Evolutionary conservation across 2,113 vertebrate species (phyloP), one percentile per base, ranked within the genome.

Genomic region (Campylorhamphus procurvoides): DNA sequence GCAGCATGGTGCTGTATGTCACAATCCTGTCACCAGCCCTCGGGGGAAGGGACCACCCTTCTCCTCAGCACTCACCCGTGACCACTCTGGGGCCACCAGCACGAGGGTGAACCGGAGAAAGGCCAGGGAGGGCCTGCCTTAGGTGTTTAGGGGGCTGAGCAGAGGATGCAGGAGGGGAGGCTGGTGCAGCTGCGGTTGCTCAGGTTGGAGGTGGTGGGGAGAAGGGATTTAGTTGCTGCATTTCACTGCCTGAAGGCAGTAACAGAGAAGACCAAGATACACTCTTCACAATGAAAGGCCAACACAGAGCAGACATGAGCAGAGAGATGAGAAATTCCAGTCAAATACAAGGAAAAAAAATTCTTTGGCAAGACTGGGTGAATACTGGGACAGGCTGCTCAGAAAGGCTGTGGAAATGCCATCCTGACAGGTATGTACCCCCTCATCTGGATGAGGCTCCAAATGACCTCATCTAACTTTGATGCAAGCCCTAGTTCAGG

Each of bases 21-120:
- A 47, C 27, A 22, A 14, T 14, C 1, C 0, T 6, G 25, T 10
- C 33, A 40, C 12, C 67, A 79, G 37, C 37, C 84, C 83, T 35
- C 0, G 1, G n/a, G n/a, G 52, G 18, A 71, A 40, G 28, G 4
- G 24, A 42, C 52, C 2, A 60, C 24, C 33, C 52, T 35, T 53
- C 50, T 80, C 29, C 68, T 46, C 59, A 50, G 67, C 46, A 33
- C 56, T 37, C 49, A 18, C 11, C 42, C 33, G 14, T 9, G 35
- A 76, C 40, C 53, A 14, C 13, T 23, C 10, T 59, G 69, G 60
- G 69, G 18, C 18, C 74, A 59, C 12, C 78, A 79, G 52, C 3
- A 3, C 12, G 29, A 53, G 7, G 79, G 0, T 5, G 2, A 59
- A 56, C 28, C 29, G 56, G 8, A 63, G 66, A 40, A 49, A 69